Evolutionary conservation across 2,888 invertebrate genomes (phyloP), one percentile per base, ranked within the genome.

Genomic region (Dichetophora obliterata): DNA sequence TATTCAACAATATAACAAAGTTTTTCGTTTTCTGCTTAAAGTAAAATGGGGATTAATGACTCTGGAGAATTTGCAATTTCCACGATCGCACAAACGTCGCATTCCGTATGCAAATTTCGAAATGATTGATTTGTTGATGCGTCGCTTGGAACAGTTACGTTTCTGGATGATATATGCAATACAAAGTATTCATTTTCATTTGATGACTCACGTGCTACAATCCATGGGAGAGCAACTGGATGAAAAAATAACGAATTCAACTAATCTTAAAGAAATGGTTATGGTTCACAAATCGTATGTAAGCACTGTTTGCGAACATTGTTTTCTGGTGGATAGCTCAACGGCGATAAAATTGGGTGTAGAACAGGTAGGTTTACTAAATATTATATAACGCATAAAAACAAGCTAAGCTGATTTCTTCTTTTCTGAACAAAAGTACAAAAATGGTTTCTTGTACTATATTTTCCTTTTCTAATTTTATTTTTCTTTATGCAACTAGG

Each of bases 121-220:
- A 79, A 83, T 88, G 77, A 80, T 85, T 4, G 88, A 87, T 43
- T 78, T 88, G 63, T 84, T 87, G n/a, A 83, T 88, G 77, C 88
- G 90, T 34, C 88, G 91, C 3, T 84, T 92, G 50, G 91, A 91
- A 76, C 89, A 91, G 43, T 79, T 91, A 27, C 88, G 91, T 75
- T 91, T 91, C 80, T 91, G 91, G 91, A 86, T 92, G 61, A 85
- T 91, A 24, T 91, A 91, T 79, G 88, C 91, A 1, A 85, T 91
- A 66, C 90, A 90, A 74, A 90, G 90, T 52, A 87, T 92, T 77
- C 91, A 91, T 79, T 88, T 90, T 43, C 91, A 91, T 85, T 82
- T 91, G 37, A 91, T 91, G 83, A 90, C 90, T 0, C 88, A 86
- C 69, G 83, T 86, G 1, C 82, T 91, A 37, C 90, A 91, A 66